Conservation (phyloP, 2,888 invertebrate genomes). For the Chydorus sphaericus region DNA sequence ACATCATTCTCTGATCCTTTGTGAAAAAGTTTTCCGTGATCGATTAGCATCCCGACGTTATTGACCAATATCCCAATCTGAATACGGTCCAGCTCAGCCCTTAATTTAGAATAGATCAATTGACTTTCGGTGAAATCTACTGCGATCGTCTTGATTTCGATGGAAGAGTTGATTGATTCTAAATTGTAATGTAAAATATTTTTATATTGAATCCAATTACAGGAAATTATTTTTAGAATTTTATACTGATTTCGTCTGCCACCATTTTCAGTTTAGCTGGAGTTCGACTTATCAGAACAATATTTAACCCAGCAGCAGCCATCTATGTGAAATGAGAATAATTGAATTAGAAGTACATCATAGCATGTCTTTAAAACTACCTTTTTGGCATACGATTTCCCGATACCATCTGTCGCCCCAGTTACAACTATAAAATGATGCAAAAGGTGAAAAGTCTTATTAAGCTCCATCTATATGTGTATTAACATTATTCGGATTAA, state of each 20-base stretch:
- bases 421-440: too few species aligned
- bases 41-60: constrained; percentile 78
- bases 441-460: too few species aligned
- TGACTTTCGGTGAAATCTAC: constrained; percentile 58
- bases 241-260: constrained; percentile 1
- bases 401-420: constrained; percentile 7
- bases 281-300: neutral
- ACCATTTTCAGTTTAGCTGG: neutral
- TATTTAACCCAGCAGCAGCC: neutral
- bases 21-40: constrained; percentile 51
- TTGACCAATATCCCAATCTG: constrained; percentile 79
- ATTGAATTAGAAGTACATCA: neutral
- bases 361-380: too few species aligned
- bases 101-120: constrained; percentile 56
- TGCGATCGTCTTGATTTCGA: constrained; percentile 60
- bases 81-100: constrained; percentile 47
- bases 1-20: constrained; percentile 39
- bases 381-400: constrained; percentile 7
- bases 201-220: too few species aligned
- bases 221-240: too few species aligned
- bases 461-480: too few species aligned
- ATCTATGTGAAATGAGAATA: neutral
- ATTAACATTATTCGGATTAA: too few species aligned
- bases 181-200: too few species aligned
- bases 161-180: constrained; percentile 24